A percentile compares a stretch with the other conserved stretches of the same genome.
phyloP scores from a whole-genome alignment of 2,113 vertebrate species.

The Amazona guildingii region DNA sequence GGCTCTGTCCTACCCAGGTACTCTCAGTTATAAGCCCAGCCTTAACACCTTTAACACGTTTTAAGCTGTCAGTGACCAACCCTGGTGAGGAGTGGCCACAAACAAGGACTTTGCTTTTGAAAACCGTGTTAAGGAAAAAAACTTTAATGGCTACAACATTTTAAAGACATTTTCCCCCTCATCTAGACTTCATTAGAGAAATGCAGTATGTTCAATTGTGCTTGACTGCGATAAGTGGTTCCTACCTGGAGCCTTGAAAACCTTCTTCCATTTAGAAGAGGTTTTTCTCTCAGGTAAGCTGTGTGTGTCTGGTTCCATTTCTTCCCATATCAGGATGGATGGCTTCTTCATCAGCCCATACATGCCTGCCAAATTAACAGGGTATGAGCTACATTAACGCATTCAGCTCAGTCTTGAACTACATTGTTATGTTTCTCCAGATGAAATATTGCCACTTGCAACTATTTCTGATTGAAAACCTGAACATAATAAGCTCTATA shows the following conservation, averaged over 20 bases:
- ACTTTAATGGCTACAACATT: neutral
- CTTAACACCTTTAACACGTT: neutral
- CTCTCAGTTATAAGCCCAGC: neutral
- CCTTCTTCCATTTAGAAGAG: neutral
- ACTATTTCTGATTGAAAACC: neutral
- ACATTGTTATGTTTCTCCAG: neutral
- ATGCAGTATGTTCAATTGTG: neutral
- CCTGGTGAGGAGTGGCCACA: neutral
- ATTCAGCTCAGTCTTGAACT: neutral
- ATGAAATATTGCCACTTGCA: neutral
- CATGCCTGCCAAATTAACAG: conserved; percentile 27
- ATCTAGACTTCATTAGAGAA: neutral
- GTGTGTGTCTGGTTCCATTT: neutral
- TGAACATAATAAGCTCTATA: neutral
- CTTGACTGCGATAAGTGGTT: neutral
- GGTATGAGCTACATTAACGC: neutral
- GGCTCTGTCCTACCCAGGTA: neutral
- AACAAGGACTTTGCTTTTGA: neutral
- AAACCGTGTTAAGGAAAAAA: neutral
- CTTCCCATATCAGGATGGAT: conserved; percentile 36
- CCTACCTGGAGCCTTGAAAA: neutral
- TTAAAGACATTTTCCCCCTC: neutral
- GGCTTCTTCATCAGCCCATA: conserved; percentile 50
- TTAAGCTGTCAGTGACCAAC: neutral
- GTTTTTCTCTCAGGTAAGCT: neutral